Percentiles rank a stretch among this genome's conserved stretches.
These are phyloP conservation scores for Gouania willdenowi DNA, from an alignment of 2,797 vertebrate species.

Conservation along the genomic window DNA sequence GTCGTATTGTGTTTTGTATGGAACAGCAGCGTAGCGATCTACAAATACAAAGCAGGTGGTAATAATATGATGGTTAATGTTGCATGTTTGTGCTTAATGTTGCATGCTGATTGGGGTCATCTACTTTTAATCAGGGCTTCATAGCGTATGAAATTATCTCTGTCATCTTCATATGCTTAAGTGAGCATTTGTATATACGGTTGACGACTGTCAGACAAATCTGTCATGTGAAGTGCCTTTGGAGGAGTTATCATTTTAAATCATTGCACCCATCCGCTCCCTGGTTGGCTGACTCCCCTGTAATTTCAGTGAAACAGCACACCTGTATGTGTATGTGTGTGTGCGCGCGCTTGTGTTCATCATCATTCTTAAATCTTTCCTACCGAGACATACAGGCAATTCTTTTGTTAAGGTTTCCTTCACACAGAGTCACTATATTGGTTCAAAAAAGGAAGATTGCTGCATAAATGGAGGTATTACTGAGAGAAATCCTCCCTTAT, in stretches of 20 bases:
- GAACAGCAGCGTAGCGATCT: too few relatives aligned
- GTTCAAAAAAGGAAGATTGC: conserved; percentile 3
- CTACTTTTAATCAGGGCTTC: conserved; percentile 24
- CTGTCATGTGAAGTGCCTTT: conserved; percentile 19
- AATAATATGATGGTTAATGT: too few relatives aligned
- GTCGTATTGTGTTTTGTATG: too few relatives aligned
- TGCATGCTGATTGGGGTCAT: conserved; percentile 31
- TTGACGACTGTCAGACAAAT: conserved; percentile 16
- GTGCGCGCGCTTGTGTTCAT: background rate
- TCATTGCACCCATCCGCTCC: conserved; percentile 3
- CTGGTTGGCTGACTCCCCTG: background rate
- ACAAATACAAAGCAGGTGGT: too few relatives aligned
- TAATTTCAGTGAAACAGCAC: conserved; percentile 5
- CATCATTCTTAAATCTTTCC: background rate
- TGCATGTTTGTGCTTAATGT: too few relatives aligned
- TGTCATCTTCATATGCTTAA: conserved; percentile 21
- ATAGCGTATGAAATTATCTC: conserved; percentile 22
- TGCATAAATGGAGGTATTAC: conserved; percentile 5
- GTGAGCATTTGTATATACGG: conserved; percentile 29
- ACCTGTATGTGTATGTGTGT: background rate
- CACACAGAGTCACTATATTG: background rate
- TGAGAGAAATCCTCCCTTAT: conserved; percentile 14
- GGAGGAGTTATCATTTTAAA: conserved; percentile 19
- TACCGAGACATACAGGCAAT: background rate
- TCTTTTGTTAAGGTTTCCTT: conserved; percentile 2